Evolutionary conservation across 1,140 invertebrate species (phyloP), one percentile per base, ranked within the genome.

Genomic region (Drosophila insularis): DNA sequence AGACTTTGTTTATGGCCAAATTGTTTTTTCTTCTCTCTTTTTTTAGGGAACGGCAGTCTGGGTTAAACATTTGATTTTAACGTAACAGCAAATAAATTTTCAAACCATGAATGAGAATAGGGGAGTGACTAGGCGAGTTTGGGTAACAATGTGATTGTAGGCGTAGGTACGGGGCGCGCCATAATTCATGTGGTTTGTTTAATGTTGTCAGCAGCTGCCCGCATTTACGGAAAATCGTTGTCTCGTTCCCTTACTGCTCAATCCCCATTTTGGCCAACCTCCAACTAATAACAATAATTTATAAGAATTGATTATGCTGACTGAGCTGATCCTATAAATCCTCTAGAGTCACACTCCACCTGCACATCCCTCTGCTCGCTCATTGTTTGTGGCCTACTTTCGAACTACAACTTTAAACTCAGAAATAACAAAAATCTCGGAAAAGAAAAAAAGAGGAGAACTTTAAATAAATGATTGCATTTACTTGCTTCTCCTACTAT

Each of bases 301-400:
- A 87, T 87, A 82, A 84, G 80, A 87, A 87, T 87, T 87, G 82
- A 87, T 87, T 87, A 84, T 79, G 82, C 82, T 89, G 82, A 89
- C 76, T 89, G 76, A 17, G 54, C 54, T 35, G 53, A 13, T 55
- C 53, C 53, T 31, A 89, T 87, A 87, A 87, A 87, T 87, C 73
- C 76, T 27, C 27, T 84, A 35, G 70, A 35, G 32, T 35, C 32
- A 35, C 32, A 8, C 62, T 56, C 59, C 43, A 8, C 8, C 8
- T 11, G 5, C 2, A 8, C 43, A 2, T 21, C 5, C 8, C 7
- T 19, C 43, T 2, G 2, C 14, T 11, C 2, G 4, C 13, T 63
- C 55, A 53, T 55, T 50, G 27, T 86, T 71, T 85, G 81, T 37
- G 82, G 78, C 60, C 71, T 56, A 55, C 46, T 56, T n/a, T 67